phyloP scores from a whole-genome alignment of 2,113 vertebrate species.

The Leiothrix lutea region DNA sequence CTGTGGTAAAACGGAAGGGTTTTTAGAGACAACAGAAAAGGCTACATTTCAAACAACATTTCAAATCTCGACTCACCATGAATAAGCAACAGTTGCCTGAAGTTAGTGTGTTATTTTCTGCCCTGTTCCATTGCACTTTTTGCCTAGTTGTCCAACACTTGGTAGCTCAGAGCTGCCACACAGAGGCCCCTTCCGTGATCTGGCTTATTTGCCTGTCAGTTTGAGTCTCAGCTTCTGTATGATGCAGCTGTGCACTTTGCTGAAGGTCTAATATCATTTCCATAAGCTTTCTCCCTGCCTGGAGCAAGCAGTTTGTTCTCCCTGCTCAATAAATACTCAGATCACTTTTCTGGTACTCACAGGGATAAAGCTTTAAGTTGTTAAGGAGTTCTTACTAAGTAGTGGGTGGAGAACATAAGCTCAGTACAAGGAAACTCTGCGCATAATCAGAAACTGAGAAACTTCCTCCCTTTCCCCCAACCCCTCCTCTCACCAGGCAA shows the following conservation, averaged over 20 bases:
- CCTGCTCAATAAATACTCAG: constrained; percentile 57
- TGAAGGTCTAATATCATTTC: constrained; percentile 71
- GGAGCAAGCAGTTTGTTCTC: constrained; percentile 53
- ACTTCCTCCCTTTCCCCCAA: constrained; percentile 81
- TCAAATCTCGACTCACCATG: constrained; percentile 76
- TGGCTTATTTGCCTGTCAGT: constrained; percentile 80
- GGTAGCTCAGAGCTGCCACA: constrained; percentile 78
- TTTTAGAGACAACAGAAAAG: constrained; percentile 37
- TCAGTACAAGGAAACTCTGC: constrained; percentile 83
- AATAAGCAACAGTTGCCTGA: constrained; percentile 75
- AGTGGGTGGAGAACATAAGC: constrained; percentile 87
- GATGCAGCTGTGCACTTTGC: constrained; percentile 85
- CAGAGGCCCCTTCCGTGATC: constrained; percentile 76
- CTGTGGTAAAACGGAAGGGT: constrained; percentile 32
- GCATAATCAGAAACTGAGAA: constrained; percentile 87
- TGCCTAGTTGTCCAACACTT: constrained; percentile 76
- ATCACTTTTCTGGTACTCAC: constrained; percentile 63
- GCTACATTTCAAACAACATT: constrained; percentile 61
- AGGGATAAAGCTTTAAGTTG: constrained; percentile 64
- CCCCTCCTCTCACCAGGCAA: constrained; percentile 74
- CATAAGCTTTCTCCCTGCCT: constrained; percentile 63
- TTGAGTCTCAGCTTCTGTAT: constrained; percentile 77
- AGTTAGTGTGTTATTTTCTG: constrained; percentile 72
- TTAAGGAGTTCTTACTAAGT: constrained; percentile 78
- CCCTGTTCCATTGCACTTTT: constrained; percentile 74